phyloP scores from a whole-genome alignment of 2,888 invertebrate genomes.

The Ernsta delagoae region DNA sequence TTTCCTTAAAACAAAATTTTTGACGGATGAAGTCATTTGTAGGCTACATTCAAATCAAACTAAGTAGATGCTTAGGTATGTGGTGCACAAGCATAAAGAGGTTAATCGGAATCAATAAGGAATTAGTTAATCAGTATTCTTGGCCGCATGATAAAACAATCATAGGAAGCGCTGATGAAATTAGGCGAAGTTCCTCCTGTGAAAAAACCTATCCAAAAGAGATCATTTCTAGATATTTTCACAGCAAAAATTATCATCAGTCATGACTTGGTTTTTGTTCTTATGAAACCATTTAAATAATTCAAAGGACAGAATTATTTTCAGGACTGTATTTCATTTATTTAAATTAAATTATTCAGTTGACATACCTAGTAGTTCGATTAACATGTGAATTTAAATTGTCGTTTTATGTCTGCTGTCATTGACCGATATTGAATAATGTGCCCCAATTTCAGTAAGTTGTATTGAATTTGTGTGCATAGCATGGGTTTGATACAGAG shows the following conservation, averaged over 20 bases:
- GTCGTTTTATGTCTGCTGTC: slow-evolving; percentile 15
- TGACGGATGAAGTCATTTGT: not conserved
- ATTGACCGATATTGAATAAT: slow-evolving; percentile 27
- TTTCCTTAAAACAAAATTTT: not conserved
- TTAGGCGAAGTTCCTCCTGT: too few relatives aligned
- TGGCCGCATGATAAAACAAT: too few relatives aligned
- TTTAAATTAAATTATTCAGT: slow-evolving; percentile 32
- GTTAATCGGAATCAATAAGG: not conserved
- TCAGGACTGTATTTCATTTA: slow-evolving; percentile 9
- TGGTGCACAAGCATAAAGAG: not conserved
- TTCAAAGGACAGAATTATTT: not conserved
- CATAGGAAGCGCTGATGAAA: too few relatives aligned
- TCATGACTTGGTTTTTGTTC: not conserved
- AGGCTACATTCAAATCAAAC: too few relatives aligned
- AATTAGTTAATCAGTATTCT: too few relatives aligned
- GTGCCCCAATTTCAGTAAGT: slow-evolving; percentile 15
- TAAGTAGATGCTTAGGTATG: too few relatives aligned
- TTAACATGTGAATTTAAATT: slow-evolving; percentile 29
- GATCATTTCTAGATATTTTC: too few relatives aligned
- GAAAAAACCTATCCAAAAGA: too few relatives aligned
- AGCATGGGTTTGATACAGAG: too few relatives aligned
- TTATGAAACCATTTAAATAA: too few relatives aligned
- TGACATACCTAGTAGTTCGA: slow-evolving; percentile 33
- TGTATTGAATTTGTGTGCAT: slow-evolving; percentile 14
- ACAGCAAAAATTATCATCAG: too few relatives aligned